These are phyloP conservation scores for Discoglossus pictus DNA, from an alignment of 2,797 vertebrate species.

Conservation along the genomic window DNA sequence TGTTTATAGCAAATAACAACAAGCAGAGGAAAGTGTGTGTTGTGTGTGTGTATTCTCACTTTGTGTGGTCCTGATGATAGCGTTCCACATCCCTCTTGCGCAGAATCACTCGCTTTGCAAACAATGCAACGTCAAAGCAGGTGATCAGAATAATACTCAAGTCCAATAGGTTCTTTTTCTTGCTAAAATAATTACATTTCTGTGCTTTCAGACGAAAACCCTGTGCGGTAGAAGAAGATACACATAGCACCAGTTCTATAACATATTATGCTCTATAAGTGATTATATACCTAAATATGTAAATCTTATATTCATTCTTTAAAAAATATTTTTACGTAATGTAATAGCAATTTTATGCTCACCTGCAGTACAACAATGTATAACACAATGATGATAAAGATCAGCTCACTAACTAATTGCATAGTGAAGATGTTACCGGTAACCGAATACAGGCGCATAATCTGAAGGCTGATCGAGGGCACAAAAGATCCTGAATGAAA, in stretches of 20 bases:
- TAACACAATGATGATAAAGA: constrained; percentile 54
- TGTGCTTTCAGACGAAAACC: constrained; percentile 47
- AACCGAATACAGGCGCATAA: constrained; percentile 33
- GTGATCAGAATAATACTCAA: constrained; percentile 50
- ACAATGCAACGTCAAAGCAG: constrained; percentile 51
- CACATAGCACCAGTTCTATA: too few species aligned
- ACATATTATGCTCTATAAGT: too few species aligned
- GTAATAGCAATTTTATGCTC: background rate
- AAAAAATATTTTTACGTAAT: too few species aligned
- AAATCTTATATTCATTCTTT: too few species aligned
- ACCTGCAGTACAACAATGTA: constrained; percentile 59
- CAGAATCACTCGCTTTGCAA: constrained; percentile 43
- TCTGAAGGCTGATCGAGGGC: constrained; percentile 49
- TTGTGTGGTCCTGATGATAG: constrained; percentile 30
- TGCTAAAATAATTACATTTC: constrained; percentile 52
- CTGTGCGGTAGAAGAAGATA: too few species aligned
- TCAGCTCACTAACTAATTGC: constrained; percentile 39
- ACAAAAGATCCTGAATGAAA: constrained; percentile 52
- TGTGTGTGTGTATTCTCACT: constrained; percentile 51
- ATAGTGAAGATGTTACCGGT: background rate
- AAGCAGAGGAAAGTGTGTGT: too few species aligned
- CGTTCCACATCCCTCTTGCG: constrained; percentile 35
- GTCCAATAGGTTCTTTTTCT: constrained; percentile 55
- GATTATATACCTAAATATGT: too few species aligned
- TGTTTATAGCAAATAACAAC: too few species aligned